A percentile compares a stretch with the other conserved stretches of the same genome.
phyloP scores from a whole-genome alignment of 2,888 invertebrate genomes.

The Drosophila niveifrons region DNA sequence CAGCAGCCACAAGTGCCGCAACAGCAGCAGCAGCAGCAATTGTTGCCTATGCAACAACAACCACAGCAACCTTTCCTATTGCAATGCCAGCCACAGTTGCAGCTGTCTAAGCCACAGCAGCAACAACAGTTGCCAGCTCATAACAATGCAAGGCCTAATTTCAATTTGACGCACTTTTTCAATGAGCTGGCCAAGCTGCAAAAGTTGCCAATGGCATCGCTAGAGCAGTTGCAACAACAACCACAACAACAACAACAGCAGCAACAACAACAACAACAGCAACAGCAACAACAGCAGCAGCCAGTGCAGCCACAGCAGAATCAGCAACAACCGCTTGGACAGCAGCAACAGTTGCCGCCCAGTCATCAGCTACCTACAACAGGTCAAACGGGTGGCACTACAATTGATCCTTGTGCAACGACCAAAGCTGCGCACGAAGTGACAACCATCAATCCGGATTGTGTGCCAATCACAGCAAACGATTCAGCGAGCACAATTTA shows the following conservation, averaged over 20 bases:
- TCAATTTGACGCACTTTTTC: slow-evolving; percentile 63
- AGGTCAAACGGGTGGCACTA: slow-evolving; percentile 7
- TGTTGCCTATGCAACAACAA: slow-evolving; percentile 5
- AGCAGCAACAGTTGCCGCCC: slow-evolving; percentile 29
- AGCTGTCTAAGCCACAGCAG: not conserved
- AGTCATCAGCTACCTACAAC: not conserved
- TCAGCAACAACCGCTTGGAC: slow-evolving; percentile 1
- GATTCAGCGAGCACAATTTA: not conserved
- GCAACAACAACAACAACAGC: slow-evolving; percentile 18
- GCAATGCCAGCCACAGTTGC: slow-evolving; percentile 21
- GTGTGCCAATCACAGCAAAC: slow-evolving; percentile 50
- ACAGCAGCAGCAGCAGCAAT: slow-evolving; percentile 23
- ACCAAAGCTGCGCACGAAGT: not conserved
- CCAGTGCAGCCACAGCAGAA: slow-evolving; percentile 12
- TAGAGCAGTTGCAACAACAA: slow-evolving; percentile 28
- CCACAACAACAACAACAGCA: slow-evolving; percentile 11
- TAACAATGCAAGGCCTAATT: slow-evolving; percentile 31
- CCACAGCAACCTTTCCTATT: slow-evolving; percentile 20
- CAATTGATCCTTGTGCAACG: slow-evolving; percentile 31
- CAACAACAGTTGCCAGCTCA: slow-evolving; percentile 18
- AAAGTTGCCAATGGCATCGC: slow-evolving; percentile 23
- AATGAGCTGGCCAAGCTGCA: slow-evolving; percentile 58
- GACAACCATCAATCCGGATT: slow-evolving; percentile 60
- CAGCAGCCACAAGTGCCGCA: slow-evolving; percentile 9
- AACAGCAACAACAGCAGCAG: not conserved